Percentiles rank a stretch among this genome's conserved stretches.
These are phyloP conservation scores for Nasonia giraulti DNA, from an alignment of 1,140 invertebrate genomes.

Conservation along the genomic window DNA sequence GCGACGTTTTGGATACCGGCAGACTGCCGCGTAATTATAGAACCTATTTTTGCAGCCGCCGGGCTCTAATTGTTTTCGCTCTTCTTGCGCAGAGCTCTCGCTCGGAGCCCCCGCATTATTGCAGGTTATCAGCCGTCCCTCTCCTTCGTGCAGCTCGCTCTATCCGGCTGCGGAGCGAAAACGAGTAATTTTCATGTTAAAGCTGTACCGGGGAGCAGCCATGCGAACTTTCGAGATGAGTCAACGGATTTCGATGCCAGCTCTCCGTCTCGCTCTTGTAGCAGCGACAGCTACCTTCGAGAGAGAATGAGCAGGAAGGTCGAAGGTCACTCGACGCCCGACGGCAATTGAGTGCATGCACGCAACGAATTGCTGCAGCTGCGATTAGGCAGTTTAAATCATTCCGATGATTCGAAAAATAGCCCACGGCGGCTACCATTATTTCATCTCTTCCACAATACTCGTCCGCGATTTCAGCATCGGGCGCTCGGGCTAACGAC, in stretches of 20 bases:
- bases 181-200: slow-evolving; percentile 63
- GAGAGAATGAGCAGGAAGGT: slow-evolving; percentile 14
- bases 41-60: slow-evolving; percentile 54
- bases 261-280: not conserved
- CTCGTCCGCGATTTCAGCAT: too few species aligned
- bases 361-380: slow-evolving; percentile 31
- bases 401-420: slow-evolving; percentile 13
- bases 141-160: slow-evolving; percentile 48
- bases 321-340: slow-evolving; percentile 47
- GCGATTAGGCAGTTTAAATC: slow-evolving; percentile 45
- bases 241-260: slow-evolving; percentile 57
- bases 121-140: slow-evolving; percentile 36
- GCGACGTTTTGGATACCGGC: not conserved
- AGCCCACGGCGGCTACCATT: not conserved
- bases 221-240: slow-evolving; percentile 59
- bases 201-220: slow-evolving; percentile 58
- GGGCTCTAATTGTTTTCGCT: slow-evolving; percentile 56
- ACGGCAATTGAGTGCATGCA: slow-evolving; percentile 20
- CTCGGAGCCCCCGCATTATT: slow-evolving; percentile 26
- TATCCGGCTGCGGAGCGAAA: slow-evolving; percentile 52
- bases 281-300: slow-evolving; percentile 46
- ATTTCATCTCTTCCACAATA: not conserved
- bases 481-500: too few species aligned
- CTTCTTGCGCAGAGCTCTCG: not conserved
- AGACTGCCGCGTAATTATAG: not conserved